Conservation (phyloP, 1,140 invertebrate genomes). For the Copidosoma floridanum region DNA sequence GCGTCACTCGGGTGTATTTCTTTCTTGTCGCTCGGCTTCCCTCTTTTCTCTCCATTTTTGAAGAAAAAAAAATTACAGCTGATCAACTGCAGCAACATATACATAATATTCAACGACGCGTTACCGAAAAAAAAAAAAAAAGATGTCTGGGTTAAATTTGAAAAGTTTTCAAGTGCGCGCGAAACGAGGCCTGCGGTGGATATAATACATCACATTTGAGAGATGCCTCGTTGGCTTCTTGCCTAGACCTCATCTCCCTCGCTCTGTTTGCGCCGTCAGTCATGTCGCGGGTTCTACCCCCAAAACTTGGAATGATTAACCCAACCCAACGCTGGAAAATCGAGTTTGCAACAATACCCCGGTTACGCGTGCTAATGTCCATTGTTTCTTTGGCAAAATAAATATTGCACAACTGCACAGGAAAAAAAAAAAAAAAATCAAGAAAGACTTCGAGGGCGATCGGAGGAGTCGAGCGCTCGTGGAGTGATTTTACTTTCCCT, state of each 20-base stretch:
- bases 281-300: constrained; percentile 39
- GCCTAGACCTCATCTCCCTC: no score
- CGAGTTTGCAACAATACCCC: not conserved
- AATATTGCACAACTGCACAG: not conserved
- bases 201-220: constrained; percentile 14
- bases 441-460: no score
- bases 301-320: constrained; percentile 53
- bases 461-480: no score
- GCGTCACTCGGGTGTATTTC: no score
- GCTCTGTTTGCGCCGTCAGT: constrained; percentile 52
- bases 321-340: constrained; percentile 53
- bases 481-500: no score
- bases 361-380: not conserved
- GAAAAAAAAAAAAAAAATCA: constrained; percentile 6
- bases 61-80: no score
- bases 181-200: constrained; percentile 5
- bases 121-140: no score
- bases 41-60: no score
- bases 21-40: no score
- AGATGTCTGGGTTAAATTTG: constrained; percentile 53
- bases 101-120: no score
- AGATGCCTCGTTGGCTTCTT: constrained; percentile 3
- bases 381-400: no score
- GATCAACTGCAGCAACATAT: no score
- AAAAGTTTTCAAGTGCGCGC: constrained; percentile 54